These are phyloP conservation scores for Galerucella nymphaeae DNA, from an alignment of 2,888 invertebrate genomes.

Conservation along the genomic window DNA sequence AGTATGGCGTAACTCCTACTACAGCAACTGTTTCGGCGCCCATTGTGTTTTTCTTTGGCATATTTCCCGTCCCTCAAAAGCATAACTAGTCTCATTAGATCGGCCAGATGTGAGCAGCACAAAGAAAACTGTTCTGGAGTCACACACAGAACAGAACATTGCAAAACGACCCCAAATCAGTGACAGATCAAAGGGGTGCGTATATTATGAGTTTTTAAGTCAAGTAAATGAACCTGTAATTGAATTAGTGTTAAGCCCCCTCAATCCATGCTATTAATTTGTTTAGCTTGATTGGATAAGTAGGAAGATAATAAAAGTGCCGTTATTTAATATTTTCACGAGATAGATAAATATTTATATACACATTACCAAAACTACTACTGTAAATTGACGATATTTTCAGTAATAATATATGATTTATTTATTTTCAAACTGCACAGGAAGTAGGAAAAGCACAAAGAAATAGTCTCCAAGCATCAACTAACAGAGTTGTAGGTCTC, in stretches of 20 bases:
- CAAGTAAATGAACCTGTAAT: conserved; percentile 6
- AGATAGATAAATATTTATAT: not conserved
- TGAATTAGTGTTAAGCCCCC: not conserved
- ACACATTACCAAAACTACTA: too few relatives aligned
- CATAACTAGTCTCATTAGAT: conserved; percentile 46
- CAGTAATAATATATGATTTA: too few relatives aligned
- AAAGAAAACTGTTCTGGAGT: conserved; percentile 39
- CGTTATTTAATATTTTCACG: not conserved
- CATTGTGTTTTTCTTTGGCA: conserved; percentile 40
- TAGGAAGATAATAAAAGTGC: not conserved
- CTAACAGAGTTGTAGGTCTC: too few relatives aligned
- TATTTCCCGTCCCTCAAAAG: conserved; percentile 42
- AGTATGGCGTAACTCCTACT: conserved; percentile 24
- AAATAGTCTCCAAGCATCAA: too few relatives aligned
- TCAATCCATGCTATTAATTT: not conserved
- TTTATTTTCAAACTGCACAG: too few relatives aligned
- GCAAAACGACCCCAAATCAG: conserved; percentile 19
- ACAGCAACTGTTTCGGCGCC: conserved; percentile 38
- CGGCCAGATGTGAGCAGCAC: conserved; percentile 45
- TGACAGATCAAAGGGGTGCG: conserved; percentile 1
- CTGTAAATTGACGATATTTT: too few relatives aligned
- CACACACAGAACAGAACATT: conserved; percentile 23
- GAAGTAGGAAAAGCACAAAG: too few relatives aligned
- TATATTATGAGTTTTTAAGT: conserved; percentile 3
- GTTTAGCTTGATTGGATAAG: not conserved